Percentiles rank a stretch among this genome's conserved stretches.
These are phyloP conservation scores for Meiosimyza decipiens DNA, from an alignment of 2,888 invertebrate genomes.

Conservation along the genomic window DNA sequence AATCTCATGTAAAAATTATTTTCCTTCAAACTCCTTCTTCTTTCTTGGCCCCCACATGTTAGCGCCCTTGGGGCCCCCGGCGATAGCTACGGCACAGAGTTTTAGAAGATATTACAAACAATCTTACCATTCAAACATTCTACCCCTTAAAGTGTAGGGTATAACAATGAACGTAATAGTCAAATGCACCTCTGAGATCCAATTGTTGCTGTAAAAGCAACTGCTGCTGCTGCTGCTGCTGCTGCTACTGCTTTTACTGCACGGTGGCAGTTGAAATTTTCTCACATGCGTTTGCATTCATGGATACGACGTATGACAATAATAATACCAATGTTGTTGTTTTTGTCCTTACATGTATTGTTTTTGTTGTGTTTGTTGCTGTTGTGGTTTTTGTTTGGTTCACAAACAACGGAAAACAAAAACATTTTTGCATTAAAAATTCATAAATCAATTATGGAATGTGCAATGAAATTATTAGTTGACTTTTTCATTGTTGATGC, in stretches of 20 bases:
- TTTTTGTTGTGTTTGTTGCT: neutral
- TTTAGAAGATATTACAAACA: too few species aligned
- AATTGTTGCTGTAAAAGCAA: conserved; percentile 30
- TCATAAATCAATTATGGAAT: conserved; percentile 66
- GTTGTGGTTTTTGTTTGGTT: conserved; percentile 26
- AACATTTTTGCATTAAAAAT: conserved; percentile 63
- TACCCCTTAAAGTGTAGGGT: too few species aligned
- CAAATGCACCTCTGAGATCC: conserved; percentile 16
- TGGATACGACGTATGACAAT: conserved; percentile 22
- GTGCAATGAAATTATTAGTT: conserved; percentile 57
- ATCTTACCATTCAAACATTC: too few species aligned
- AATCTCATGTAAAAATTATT: too few species aligned
- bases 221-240: neutral
- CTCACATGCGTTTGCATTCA: conserved; percentile 29
- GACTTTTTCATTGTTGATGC: conserved; percentile 35
- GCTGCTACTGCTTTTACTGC: conserved; percentile 20
- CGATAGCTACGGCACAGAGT: too few species aligned
- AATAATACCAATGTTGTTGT: conserved; percentile 17
- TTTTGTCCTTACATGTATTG: neutral
- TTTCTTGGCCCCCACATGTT: too few species aligned
- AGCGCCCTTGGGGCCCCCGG: too few species aligned
- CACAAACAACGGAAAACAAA: conserved; percentile 16
- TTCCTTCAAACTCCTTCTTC: too few species aligned
- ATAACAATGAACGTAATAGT: neutral
- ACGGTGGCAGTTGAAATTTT: conserved; percentile 32